phyloP scores from a whole-genome alignment of 2,888 invertebrate species.

The Flexamia atlantica region DNA sequence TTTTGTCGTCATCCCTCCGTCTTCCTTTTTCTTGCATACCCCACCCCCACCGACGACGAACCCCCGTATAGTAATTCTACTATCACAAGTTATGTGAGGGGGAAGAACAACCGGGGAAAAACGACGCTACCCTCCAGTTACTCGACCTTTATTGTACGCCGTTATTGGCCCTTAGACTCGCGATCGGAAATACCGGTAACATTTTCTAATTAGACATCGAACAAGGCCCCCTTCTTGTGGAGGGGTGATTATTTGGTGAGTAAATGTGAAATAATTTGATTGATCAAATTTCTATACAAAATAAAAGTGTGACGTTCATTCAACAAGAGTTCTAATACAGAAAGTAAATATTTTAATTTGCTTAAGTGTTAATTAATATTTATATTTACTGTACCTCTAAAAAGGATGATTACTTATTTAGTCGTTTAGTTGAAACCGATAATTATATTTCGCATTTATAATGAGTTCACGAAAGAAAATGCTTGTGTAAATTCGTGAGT shows the following conservation, averaged over 20 bases:
- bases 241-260: neutral
- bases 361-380: no score
- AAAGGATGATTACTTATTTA: no score
- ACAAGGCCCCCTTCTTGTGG: neutral
- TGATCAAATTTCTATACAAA: neutral
- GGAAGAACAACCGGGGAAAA: slow-evolving; percentile 41
- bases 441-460: no score
- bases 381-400: no score
- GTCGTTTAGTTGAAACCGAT: no score
- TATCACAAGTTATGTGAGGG: slow-evolving; percentile 63
- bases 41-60: slow-evolving; percentile 11
- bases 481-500: no score
- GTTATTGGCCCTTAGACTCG: slow-evolving; percentile 57
- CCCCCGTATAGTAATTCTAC: slow-evolving; percentile 63
- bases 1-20: slow-evolving; percentile 70
- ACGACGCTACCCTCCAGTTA: slow-evolving; percentile 48
- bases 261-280: neutral
- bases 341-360: no score
- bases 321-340: no score
- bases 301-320: neutral
- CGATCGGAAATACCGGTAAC: slow-evolving; percentile 59
- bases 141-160: slow-evolving; percentile 61
- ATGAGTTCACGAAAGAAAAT: no score
- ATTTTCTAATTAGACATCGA: slow-evolving; percentile 48
- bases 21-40: slow-evolving; percentile 63